Evolutionary conservation across 2,113 vertebrate species (phyloP).

Genomic region (Haemorhous mexicanus): DNA sequence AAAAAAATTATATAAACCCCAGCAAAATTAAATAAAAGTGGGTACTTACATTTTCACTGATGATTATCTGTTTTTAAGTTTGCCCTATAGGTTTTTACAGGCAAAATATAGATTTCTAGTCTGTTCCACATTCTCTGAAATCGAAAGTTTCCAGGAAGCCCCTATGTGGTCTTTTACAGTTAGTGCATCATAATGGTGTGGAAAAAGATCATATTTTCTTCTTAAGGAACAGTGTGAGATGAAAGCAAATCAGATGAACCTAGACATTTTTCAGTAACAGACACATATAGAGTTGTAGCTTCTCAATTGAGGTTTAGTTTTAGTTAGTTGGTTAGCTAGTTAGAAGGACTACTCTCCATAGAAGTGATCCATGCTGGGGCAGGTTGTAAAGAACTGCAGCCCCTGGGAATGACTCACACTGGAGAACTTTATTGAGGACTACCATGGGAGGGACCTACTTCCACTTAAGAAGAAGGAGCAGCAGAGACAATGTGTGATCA

Average conservation of each 20-base stretch:
- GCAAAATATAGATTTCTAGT: background rate
- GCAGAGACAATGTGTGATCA: background rate
- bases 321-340: background rate
- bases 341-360: background rate
- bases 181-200: rapidly evolving
- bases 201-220: background rate
- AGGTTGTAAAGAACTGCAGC: background rate
- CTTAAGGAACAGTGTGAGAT: background rate
- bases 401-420: background rate
- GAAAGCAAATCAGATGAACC: background rate
- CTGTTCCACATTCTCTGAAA: background rate
- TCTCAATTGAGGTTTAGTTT: background rate
- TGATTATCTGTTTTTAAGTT: background rate
- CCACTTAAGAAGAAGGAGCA: background rate
- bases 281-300: background rate
- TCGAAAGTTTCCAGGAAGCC: background rate
- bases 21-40: slow-evolving; percentile 25
- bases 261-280: background rate
- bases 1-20: slow-evolving; percentile 15
- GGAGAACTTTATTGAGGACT: background rate
- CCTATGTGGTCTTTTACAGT: background rate
- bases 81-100: background rate
- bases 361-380: background rate
- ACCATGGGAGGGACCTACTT: background rate
- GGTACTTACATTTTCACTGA: slow-evolving; percentile 29